A percentile compares a stretch with the other conserved stretches of the same genome.
phyloP scores from a whole-genome alignment of 2,888 invertebrate genomes.

The Netelia virgata region DNA sequence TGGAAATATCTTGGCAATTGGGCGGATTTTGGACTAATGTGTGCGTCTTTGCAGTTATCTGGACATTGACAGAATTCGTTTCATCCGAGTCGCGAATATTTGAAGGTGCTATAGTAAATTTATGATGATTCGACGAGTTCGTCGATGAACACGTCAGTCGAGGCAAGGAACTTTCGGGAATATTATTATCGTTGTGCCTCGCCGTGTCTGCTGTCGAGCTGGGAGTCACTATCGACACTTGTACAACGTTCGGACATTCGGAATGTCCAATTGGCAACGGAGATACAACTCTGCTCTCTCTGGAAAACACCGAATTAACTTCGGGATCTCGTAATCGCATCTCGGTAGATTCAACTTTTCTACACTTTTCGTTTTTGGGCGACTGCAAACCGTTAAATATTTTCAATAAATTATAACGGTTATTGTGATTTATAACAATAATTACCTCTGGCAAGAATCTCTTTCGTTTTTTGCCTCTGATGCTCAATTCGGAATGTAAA shows the following conservation, averaged over 20 bases:
- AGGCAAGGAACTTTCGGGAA: slow-evolving; percentile 16
- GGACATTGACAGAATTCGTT: slow-evolving; percentile 14
- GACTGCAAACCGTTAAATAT: slow-evolving; percentile 43
- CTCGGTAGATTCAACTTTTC: slow-evolving; percentile 40
- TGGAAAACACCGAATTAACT: slow-evolving; percentile 16
- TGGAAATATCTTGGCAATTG: slow-evolving; percentile 37
- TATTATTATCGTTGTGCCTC: slow-evolving; percentile 28
- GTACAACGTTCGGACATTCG: slow-evolving; percentile 53
- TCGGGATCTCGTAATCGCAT: slow-evolving; percentile 13
- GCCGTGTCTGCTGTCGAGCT: slow-evolving; percentile 51
- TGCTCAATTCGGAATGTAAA: slow-evolving; percentile 61
- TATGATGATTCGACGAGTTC: slow-evolving; percentile 47
- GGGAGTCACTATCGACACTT: slow-evolving; percentile 65
- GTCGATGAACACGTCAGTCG: slow-evolving; percentile 45
- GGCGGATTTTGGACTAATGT: slow-evolving; percentile 2
- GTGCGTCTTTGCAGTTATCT: slow-evolving; percentile 11
- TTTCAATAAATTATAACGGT: background rate
- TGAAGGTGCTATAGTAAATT: slow-evolving; percentile 29
- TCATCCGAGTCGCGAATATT: slow-evolving; percentile 16
- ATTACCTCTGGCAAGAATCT: slow-evolving; percentile 64
- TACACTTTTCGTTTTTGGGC: slow-evolving; percentile 48
- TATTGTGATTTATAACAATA: background rate
- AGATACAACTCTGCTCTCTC: slow-evolving; percentile 40
- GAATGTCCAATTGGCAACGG: slow-evolving; percentile 26
- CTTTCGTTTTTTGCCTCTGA: slow-evolving; percentile 70